Evolutionary conservation across 1,140 invertebrate species (phyloP).

Genomic region (Prorops nasuta): DNA sequence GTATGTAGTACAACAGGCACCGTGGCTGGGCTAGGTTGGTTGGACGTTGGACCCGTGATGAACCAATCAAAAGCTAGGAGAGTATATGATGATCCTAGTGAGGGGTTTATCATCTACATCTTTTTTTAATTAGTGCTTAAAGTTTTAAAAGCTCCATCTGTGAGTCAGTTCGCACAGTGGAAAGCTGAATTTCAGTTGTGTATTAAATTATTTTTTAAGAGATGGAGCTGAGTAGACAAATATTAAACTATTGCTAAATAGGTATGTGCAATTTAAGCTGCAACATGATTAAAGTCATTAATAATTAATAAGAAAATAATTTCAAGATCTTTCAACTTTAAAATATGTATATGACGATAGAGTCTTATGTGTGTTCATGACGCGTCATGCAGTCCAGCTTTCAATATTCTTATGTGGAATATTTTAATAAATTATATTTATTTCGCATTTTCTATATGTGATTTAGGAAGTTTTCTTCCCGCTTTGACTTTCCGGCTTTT

Average conservation of each 20-base stretch:
- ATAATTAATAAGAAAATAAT: background rate
- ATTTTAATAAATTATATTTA: background rate
- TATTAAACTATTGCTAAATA: slow-evolving; percentile 29
- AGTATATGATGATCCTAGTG: too few species aligned
- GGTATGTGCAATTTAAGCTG: slow-evolving; percentile 22
- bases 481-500: too few species aligned
- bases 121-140: too few species aligned
- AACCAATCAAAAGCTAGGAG: too few species aligned
- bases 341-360: background rate
- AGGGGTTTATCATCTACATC: too few species aligned
- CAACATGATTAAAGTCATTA: background rate
- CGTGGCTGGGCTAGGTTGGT: too few species aligned
- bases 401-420: background rate
- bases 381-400: background rate
- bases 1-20: too few species aligned
- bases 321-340: background rate
- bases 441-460: too few species aligned
- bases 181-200: slow-evolving; percentile 24
- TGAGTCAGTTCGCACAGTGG: slow-evolving; percentile 23
- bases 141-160: slow-evolving; percentile 35
- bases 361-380: background rate
- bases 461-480: too few species aligned
- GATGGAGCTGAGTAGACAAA: slow-evolving; percentile 29
- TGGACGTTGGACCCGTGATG: too few species aligned
- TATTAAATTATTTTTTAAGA: slow-evolving; percentile 32